Percentiles rank a stretch among this genome's conserved stretches.
Evolutionary conservation across 2,113 vertebrate species (phyloP).

Genomic region (Mellivora capensis): DNA sequence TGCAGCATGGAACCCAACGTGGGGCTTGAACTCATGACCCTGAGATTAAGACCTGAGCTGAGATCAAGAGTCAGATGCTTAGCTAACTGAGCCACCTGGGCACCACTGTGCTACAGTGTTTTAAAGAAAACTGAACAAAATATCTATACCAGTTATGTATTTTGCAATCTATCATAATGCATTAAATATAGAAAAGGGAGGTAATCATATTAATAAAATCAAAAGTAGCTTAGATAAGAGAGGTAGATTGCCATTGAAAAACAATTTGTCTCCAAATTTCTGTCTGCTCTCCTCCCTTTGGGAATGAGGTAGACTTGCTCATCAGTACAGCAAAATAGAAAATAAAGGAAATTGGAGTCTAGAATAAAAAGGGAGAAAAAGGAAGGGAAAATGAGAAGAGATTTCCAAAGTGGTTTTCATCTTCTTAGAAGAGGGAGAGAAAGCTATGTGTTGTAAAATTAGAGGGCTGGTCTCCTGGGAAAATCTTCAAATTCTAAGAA

Average conservation of each 20-base stretch:
- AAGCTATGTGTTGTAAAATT: neutral
- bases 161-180: neutral
- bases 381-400: neutral
- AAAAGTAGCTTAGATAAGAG: neutral
- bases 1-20: neutral
- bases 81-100: neutral
- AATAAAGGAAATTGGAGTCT: neutral
- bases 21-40: neutral
- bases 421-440: neutral
- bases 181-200: neutral
- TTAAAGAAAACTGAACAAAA: neutral
- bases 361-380: neutral
- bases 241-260: neutral
- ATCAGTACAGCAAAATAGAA: neutral
- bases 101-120: neutral
- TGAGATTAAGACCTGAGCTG: neutral
- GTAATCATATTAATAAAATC: neutral
- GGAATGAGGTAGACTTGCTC: neutral
- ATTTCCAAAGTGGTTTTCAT: neutral
- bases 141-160: neutral
- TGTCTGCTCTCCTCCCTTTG: neutral
- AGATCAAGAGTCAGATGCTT: neutral
- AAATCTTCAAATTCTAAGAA: neutral
- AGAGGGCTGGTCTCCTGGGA: neutral
- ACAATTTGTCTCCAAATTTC: neutral